phyloP scores from a whole-genome alignment of 2,113 vertebrate species.

The Neotragus pygmaeus region DNA sequence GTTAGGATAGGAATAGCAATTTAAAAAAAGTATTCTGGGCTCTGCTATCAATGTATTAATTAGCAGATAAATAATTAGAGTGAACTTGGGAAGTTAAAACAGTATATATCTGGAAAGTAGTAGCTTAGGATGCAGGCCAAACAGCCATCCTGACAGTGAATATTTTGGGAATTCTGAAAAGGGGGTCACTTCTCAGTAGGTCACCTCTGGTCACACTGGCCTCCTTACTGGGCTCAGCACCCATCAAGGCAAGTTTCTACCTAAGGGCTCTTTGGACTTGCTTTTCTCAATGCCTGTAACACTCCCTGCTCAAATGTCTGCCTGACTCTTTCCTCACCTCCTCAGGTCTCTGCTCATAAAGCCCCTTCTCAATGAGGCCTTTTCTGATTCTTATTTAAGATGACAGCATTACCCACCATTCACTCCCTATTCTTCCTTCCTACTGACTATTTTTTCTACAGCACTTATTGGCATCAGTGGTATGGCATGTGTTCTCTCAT shows the following conservation, averaged over 20 bases:
- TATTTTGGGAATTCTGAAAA: neutral
- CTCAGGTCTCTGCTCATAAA: neutral
- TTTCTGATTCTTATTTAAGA: neutral
- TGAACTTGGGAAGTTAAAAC: neutral
- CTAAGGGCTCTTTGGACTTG: neutral
- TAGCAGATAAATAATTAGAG: neutral
- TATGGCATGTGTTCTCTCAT: neutral
- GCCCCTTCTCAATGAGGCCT: neutral
- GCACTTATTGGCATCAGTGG: neutral
- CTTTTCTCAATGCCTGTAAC: neutral
- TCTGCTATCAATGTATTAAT: neutral
- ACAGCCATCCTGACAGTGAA: neutral
- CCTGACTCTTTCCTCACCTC: neutral
- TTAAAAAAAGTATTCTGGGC: neutral
- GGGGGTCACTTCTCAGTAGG: neutral
- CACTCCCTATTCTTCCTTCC: neutral
- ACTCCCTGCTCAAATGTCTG: neutral
- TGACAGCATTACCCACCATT: neutral
- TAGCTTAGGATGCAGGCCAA: neutral
- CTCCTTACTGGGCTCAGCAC: neutral
- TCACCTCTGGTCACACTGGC: neutral
- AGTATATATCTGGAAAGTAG: neutral
- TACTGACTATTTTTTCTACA: neutral
- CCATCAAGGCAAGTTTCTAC: neutral
- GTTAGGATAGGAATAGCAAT: neutral